Conservation (phyloP, 1,140 invertebrate genomes). For the Caenorhabditis brenneri region DNA sequence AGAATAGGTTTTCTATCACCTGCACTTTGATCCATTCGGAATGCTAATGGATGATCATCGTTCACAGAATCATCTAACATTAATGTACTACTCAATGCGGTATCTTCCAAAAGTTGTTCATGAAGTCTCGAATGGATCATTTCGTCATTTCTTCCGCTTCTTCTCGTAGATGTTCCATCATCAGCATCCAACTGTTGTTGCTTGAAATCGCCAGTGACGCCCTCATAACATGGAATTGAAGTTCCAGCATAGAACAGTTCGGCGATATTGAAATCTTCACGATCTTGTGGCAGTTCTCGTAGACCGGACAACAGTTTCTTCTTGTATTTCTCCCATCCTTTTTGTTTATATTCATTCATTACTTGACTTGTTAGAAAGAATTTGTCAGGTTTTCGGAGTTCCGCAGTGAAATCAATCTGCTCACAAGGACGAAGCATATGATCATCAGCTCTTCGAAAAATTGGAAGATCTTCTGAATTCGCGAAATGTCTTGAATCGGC, state of each 20-base stretch:
- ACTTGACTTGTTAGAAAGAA: constrained; percentile 26
- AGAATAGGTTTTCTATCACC: neutral
- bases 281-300: neutral
- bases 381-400: neutral
- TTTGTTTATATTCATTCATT: neutral
- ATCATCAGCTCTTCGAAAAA: neutral
- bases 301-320: neutral
- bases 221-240: neutral
- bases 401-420: neutral
- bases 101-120: constrained; percentile 21
- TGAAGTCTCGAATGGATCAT: neutral
- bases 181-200: neutral
- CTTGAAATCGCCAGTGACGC: neutral
- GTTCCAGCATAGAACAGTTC: constrained; percentile 18
- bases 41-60: constrained; percentile 17
- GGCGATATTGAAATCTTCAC: neutral
- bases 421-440: neutral
- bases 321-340: neutral
- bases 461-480: neutral
- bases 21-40: neutral
- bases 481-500: neutral
- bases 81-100: neutral
- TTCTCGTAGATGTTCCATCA: constrained; percentile 1
- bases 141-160: constrained; percentile 3
- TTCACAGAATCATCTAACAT: neutral